Conservation (phyloP, 1,140 invertebrate species). For the Lutraria rhynchaena region DNA sequence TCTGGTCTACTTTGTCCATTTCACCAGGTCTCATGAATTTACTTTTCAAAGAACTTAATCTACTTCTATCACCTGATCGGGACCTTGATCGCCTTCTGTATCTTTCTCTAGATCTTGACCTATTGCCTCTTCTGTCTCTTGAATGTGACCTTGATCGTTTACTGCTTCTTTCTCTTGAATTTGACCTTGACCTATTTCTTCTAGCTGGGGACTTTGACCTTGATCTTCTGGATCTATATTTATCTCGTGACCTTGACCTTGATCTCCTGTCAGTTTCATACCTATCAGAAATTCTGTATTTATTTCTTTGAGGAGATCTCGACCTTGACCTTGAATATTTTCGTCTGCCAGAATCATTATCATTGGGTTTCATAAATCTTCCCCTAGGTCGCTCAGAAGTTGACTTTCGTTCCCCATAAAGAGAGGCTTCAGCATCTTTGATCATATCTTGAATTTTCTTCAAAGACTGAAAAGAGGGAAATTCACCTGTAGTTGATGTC, state of each 20-base stretch:
- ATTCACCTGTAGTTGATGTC: too few species aligned
- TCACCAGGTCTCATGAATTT: conserved; percentile 53
- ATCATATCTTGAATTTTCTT: conserved; percentile 56
- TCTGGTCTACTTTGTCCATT: neutral
- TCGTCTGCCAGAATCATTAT: neutral
- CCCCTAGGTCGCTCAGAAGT: conserved; percentile 17
- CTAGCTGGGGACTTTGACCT: conserved; percentile 24
- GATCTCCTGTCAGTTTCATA: neutral
- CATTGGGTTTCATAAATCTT: conserved; percentile 50
- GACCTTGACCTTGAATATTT: conserved; percentile 28
- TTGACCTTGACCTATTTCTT: conserved; percentile 21
- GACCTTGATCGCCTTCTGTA: conserved; percentile 32
- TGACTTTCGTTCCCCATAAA: conserved; percentile 25
- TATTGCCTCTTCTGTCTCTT: conserved; percentile 38
- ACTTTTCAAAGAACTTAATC: conserved; percentile 40
- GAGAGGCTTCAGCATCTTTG: conserved; percentile 26
- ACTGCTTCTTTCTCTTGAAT: conserved; percentile 42
- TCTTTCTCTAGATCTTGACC: conserved; percentile 45
- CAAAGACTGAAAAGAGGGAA: conserved; percentile 45
- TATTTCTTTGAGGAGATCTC: conserved; percentile 12
- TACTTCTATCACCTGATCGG: conserved; percentile 33
- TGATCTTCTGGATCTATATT: conserved; percentile 11
- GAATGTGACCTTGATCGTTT: conserved; percentile 27
- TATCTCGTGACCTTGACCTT: conserved; percentile 25
- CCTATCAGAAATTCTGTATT: too few species aligned